Evolutionary conservation across 2,797 vertebrate genomes (phyloP).

Genomic region (Siniperca obscura): DNA sequence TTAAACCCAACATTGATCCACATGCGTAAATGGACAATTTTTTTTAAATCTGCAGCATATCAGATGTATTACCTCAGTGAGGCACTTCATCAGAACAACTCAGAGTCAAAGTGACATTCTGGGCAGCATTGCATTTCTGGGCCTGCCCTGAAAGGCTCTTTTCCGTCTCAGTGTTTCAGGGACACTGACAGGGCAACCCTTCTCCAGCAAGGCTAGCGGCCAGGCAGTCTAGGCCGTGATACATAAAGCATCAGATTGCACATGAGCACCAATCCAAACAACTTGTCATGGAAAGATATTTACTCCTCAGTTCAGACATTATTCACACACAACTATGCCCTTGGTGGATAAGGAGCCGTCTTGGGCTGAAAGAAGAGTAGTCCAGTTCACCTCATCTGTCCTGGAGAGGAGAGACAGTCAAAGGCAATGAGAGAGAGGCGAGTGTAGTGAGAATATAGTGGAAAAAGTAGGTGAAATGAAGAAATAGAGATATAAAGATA

Average conservation of each 20-base stretch:
- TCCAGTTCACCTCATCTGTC: slow-evolving; percentile 64
- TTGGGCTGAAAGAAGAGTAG: slow-evolving; percentile 64
- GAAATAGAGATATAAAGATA: slow-evolving; percentile 9
- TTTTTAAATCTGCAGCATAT: slow-evolving; percentile 42
- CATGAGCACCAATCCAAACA: slow-evolving; percentile 81
- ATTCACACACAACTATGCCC: slow-evolving; percentile 80
- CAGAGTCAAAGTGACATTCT: slow-evolving; percentile 66
- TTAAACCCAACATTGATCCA: slow-evolving; percentile 75
- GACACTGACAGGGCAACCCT: slow-evolving; percentile 66
- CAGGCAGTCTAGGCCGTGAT: slow-evolving; percentile 60
- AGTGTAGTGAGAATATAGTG: slow-evolving; percentile 22
- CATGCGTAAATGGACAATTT: slow-evolving; percentile 57
- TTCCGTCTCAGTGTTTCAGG: slow-evolving; percentile 69
- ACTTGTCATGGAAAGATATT: slow-evolving; percentile 82
- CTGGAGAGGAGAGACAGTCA: slow-evolving; percentile 42
- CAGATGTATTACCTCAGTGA: slow-evolving; percentile 65
- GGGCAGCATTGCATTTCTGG: slow-evolving; percentile 55
- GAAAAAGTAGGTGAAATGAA: slow-evolving; percentile 11
- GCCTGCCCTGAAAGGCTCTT: slow-evolving; percentile 60
- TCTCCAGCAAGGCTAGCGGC: slow-evolving; percentile 48
- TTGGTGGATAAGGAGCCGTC: slow-evolving; percentile 71
- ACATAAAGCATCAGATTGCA: slow-evolving; percentile 79
- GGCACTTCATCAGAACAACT: slow-evolving; percentile 67
- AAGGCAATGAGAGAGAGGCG: slow-evolving; percentile 12
- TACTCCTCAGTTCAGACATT: slow-evolving; percentile 79